Base-by-base conservation (phyloP, 2,888 invertebrate species). In the Nudaria mundana region DNA sequence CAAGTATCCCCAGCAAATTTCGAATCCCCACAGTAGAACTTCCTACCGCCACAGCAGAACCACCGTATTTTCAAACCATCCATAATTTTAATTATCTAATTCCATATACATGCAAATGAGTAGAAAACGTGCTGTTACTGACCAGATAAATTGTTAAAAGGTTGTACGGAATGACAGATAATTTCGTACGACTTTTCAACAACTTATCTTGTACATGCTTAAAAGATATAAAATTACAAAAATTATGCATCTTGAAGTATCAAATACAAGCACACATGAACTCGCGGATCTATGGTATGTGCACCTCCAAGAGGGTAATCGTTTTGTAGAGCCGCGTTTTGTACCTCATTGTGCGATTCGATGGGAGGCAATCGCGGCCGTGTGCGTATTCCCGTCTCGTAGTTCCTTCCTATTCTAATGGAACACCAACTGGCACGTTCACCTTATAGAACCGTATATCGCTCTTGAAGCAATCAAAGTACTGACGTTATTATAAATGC, bases 301-400 rank as follows among this genome's bases (percentile, higher is more conserved):
- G 65, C 63, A 66, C 72, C 71, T 66, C 68, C 69, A 69, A 75
- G 76, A 81, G 80, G 83, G 83, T 85, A 86, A 85, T 84, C 81
- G 82, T 71, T 76, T 68, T 81, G 75, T 80, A 81, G 80, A 76
- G 76, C 64, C 67, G 71, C 70, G 76, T 79, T 76, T 76, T 79
- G 77, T 77, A 67, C 74, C 66, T 68, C 71, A 79, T 82, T 82
- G 81, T 81, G 64, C 56, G 63, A 68, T 61, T 52, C 59, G 63
- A 64, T 52, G 64, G 65, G 66, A 73, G 72, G 75, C 78, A 78
- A 76, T 77, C 72, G 70, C 66, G 63, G 52, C 58, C 65, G 58
- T 67, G 49, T 54, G 68, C 66, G 65, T 66, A 81, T 83, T 78
- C 81, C 56, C 63, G 66, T 68, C 81, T 76, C 82, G 79, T 78